These are phyloP conservation scores for Leuciscus idus DNA, from an alignment of 2,113 vertebrate genomes.

Conservation along the genomic window DNA sequence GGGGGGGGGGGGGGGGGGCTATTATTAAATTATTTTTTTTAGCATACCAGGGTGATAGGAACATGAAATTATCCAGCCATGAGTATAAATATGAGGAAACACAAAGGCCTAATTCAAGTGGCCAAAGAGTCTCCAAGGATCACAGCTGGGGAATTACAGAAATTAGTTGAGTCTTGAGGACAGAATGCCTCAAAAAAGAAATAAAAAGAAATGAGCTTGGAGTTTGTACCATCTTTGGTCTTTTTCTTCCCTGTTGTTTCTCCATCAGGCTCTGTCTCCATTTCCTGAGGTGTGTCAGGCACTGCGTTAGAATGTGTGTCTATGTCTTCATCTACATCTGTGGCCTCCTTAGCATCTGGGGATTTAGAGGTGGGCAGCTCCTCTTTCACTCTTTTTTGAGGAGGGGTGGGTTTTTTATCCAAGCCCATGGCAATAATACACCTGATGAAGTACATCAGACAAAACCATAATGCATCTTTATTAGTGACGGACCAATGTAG, in stretches of 20 bases:
- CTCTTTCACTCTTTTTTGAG: slow-evolving; percentile 74
- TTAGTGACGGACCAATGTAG: background rate
- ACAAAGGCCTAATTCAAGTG: too few species aligned
- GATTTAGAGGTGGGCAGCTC: slow-evolving; percentile 52
- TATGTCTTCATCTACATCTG: slow-evolving; percentile 51
- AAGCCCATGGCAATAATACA: slow-evolving; percentile 89
- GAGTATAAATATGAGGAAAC: background rate
- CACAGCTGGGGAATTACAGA: background rate
- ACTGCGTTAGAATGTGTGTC: slow-evolving; percentile 45
- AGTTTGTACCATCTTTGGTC: slow-evolving; percentile 71
- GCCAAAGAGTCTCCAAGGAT: too few species aligned
- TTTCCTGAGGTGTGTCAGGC: slow-evolving; percentile 35
- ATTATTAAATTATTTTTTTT: too few species aligned
- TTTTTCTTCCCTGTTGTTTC: slow-evolving; percentile 59
- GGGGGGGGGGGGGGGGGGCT: too few species aligned
- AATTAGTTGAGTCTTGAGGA: background rate
- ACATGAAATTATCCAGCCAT: background rate
- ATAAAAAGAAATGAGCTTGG: too few species aligned
- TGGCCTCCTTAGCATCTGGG: slow-evolving; percentile 35
- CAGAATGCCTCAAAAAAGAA: background rate
- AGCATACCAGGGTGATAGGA: background rate
- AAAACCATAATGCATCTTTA: background rate
- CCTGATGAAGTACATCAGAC: slow-evolving; percentile 65
- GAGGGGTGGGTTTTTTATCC: slow-evolving; percentile 82
- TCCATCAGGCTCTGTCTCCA: slow-evolving; percentile 49